These are phyloP conservation scores for Cyclura pinguis DNA, from an alignment of 2,797 vertebrate species.

Conservation along the genomic window DNA sequence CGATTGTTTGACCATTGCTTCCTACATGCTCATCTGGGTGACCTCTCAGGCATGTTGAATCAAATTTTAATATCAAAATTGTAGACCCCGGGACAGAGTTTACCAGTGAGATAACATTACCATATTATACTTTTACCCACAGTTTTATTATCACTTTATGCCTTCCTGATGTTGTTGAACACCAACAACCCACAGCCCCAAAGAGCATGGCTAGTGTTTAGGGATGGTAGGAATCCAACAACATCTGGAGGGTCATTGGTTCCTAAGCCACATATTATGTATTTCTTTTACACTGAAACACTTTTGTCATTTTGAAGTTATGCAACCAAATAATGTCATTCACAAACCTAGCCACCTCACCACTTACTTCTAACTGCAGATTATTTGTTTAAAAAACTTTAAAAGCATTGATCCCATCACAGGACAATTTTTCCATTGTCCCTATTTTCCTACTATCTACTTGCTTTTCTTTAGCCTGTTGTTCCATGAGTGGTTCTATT, in stretches of 20 bases:
- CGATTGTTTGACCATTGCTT: too few species aligned
- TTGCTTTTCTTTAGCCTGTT: not conserved
- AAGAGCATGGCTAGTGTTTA: too few species aligned
- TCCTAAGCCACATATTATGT: not conserved
- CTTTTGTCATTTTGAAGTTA: not conserved
- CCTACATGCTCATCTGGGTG: too few species aligned
- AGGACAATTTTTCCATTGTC: not conserved
- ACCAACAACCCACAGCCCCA: too few species aligned
- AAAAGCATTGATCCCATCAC: not conserved
- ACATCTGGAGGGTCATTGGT: not conserved
- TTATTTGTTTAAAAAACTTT: not conserved
- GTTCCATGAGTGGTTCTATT: not conserved
- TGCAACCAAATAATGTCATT: not conserved
- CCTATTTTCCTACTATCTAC: not conserved
- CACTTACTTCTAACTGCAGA: too few species aligned
- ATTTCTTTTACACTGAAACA: not conserved
- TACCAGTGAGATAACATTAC: too few species aligned
- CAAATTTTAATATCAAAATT: too few species aligned
- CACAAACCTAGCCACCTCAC: not conserved
- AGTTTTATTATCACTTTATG: too few species aligned
- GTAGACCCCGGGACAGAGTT: too few species aligned
- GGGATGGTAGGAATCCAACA: too few species aligned
- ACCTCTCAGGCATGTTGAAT: too few species aligned
- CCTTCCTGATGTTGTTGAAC: not conserved
- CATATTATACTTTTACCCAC: too few species aligned